Base-by-base conservation (phyloP, 1,140 invertebrate genomes). In the Galleria mellonella region DNA sequence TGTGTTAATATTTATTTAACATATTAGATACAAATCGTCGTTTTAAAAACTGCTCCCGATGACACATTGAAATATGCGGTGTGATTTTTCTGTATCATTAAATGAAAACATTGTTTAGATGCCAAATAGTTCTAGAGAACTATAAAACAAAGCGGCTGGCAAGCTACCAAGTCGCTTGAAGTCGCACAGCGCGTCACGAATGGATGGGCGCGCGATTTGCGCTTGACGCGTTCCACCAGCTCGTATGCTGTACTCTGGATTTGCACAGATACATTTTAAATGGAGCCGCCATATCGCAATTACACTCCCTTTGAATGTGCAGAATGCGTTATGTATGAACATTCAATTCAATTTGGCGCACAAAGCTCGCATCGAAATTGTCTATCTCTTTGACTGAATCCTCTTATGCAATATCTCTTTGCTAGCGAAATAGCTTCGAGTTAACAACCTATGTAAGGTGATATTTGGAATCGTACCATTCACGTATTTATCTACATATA, bases 211-310 rank as follows among this genome's bases (percentile, higher is more conserved):
- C 62, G 57, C 64, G 70, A 78, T 76, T 75, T 73, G 71, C 58
- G 56, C 12, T 37, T 15, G 13, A 15, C 35, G 17, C 13, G 13
- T 23, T 6, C 17, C 14, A 37, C 17, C 35, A 9, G 35, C 14
- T 35, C 12, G 12, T 23, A 6, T 23, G 17, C 17, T 23, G 17
- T 23, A 23, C 17, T 23, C 17, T 55, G 66, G 64, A 84, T 81
- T 78, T 78, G 69, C 74, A 72, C 60, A 66, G 68, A 76, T 78
- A 82, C 77, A 68, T 82, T 84, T 77, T 72, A 79, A 84, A 84
- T 84, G 68, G 73, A 75, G 71, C 74, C 59, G 72, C 54, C 70
- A 64, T 66, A 71, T 83, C 65, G 72, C 72, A 83, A 81, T 81
- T 79, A 83, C 71, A 74, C 71, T 77, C 66, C 72, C 76, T 84